phyloP scores from a whole-genome alignment of 2,888 invertebrate species.

The Harmothoe impar region DNA sequence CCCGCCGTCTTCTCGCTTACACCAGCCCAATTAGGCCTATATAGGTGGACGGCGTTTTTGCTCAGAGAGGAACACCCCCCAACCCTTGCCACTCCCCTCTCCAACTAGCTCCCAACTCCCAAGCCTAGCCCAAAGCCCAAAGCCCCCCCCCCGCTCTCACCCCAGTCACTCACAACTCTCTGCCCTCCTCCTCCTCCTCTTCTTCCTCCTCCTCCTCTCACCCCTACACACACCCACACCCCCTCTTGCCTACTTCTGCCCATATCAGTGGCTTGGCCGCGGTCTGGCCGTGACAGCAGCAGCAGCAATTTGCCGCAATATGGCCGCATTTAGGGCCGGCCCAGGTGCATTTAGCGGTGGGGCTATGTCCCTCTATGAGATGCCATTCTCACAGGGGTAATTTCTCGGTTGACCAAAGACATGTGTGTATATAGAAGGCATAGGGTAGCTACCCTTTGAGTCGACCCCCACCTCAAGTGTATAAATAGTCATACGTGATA shows the following conservation, averaged over 20 bases:
- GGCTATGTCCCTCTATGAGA: not conserved
- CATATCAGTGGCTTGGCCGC: not conserved
- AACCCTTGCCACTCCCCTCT: not conserved
- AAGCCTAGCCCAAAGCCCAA: not conserved
- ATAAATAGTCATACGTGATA: too few relatives aligned
- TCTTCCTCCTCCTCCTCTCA: not conserved
- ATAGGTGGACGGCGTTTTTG: not conserved
- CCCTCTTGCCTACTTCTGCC: not conserved
- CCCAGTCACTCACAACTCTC: not conserved
- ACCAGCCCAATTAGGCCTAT: not conserved
- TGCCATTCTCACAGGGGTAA: too few relatives aligned
- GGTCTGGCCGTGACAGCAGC: not conserved
- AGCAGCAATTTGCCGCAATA: conserved; percentile 16
- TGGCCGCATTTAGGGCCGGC: not conserved
- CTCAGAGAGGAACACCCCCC: not conserved
- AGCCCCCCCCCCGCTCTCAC: not conserved
- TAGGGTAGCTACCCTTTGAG: too few relatives aligned
- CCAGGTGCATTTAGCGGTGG: not conserved
- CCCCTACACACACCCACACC: not conserved
- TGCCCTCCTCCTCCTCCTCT: not conserved
- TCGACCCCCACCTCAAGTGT: too few relatives aligned
- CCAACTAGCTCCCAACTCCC: not conserved
- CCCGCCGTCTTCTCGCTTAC: not conserved
- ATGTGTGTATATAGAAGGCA: too few relatives aligned
- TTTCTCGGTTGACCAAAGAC: too few relatives aligned